These are phyloP conservation scores for Pseudochaenichthys georgianus DNA, from an alignment of 2,797 vertebrate species.

Conservation along the genomic window DNA sequence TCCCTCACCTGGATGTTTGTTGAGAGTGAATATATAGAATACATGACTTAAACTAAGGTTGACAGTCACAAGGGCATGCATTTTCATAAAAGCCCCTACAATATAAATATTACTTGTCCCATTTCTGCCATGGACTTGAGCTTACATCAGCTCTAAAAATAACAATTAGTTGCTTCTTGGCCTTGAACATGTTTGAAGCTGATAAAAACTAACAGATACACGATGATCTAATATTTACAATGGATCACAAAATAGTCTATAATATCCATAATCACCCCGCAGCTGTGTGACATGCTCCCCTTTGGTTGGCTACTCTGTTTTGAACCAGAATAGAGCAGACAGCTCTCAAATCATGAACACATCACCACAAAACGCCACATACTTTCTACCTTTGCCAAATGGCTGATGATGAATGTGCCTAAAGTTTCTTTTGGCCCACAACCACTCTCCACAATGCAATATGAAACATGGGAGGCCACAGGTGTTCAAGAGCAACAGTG, in stretches of 20 bases:
- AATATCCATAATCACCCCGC: slow-evolving; percentile 42
- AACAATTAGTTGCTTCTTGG: slow-evolving; percentile 54
- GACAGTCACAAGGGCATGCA: slow-evolving; percentile 57
- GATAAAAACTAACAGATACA: slow-evolving; percentile 68
- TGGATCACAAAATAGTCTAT: slow-evolving; percentile 35
- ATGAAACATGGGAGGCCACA: slow-evolving; percentile 61
- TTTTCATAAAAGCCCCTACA: slow-evolving; percentile 62
- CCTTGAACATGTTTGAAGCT: slow-evolving; percentile 64
- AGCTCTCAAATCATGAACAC: slow-evolving; percentile 54
- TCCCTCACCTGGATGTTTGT: slow-evolving; percentile 11
- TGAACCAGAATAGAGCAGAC: slow-evolving; percentile 31
- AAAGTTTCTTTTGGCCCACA: slow-evolving; percentile 52
- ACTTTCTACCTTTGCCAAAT: slow-evolving; percentile 55
- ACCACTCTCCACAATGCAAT: slow-evolving; percentile 48
- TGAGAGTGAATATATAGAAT: slow-evolving; percentile 12
- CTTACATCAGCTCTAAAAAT: slow-evolving; percentile 74
- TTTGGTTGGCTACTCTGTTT: slow-evolving; percentile 34
- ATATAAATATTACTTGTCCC: slow-evolving; percentile 62
- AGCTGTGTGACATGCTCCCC: slow-evolving; percentile 42
- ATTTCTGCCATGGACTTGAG: slow-evolving; percentile 33
- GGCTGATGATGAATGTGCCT: slow-evolving; percentile 41
- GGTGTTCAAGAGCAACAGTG: slow-evolving; percentile 50
- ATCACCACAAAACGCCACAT: slow-evolving; percentile 45
- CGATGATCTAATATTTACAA: slow-evolving; percentile 61
- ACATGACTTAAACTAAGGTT: slow-evolving; percentile 39